phyloP scores from a whole-genome alignment of 1,140 invertebrate species.

The Drosophila azteca region DNA sequence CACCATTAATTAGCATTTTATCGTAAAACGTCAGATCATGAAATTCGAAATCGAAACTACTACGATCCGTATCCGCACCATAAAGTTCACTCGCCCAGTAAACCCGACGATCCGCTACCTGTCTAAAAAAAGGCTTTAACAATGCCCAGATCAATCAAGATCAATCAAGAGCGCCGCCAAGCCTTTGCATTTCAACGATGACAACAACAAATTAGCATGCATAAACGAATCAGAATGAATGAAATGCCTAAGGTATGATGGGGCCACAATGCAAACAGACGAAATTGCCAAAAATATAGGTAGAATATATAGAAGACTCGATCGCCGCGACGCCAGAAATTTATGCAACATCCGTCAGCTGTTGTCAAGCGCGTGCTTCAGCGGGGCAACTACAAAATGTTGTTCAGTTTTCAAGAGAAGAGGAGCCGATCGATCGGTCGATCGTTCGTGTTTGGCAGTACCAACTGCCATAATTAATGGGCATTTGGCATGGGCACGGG shows the following conservation, averaged over 20 bases:
- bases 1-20: background rate
- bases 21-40: background rate
- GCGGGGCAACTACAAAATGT: conserved; percentile 19
- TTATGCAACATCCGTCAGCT: conserved; percentile 34
- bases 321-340: conserved; percentile 1
- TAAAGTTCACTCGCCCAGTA: conserved; percentile 11
- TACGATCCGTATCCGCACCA: background rate
- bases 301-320: conserved; percentile 17
- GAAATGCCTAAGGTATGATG: conserved; percentile 63
- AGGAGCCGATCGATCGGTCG: background rate
- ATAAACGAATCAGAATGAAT: conserved; percentile 26
- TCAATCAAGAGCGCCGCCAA: conserved; percentile 30
- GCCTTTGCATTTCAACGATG: conserved; percentile 19
- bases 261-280: conserved; percentile 24
- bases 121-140: conserved; percentile 26
- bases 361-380: conserved; percentile 53
- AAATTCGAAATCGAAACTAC: conserved; percentile 28
- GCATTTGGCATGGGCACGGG: conserved; percentile 10
- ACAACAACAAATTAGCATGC: conserved; percentile 42
- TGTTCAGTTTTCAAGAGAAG: conserved; percentile 32
- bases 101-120: conserved; percentile 27
- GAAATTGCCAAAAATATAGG: conserved; percentile 22
- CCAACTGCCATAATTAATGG: conserved; percentile 59
- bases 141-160: conserved; percentile 10
- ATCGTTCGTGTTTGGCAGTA: conserved; percentile 48